Conservation (phyloP, 2,797 vertebrate genomes). For the Acanthis flammea region DNA sequence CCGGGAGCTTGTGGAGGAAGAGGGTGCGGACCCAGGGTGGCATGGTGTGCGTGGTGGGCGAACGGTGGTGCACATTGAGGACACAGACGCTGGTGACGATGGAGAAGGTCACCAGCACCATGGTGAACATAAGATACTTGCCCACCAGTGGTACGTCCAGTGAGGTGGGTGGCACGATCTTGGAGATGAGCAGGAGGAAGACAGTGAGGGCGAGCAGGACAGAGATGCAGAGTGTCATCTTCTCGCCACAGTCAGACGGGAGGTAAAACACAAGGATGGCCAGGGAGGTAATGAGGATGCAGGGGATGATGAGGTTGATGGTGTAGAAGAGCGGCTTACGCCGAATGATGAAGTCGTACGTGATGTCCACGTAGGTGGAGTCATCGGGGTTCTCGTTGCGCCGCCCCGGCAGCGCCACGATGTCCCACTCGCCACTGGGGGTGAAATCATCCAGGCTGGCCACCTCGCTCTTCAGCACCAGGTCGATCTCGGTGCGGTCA, state of each 20-base stretch:
- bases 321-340: slow-evolving; percentile 97
- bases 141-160: slow-evolving; percentile 94
- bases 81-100: slow-evolving; percentile 96
- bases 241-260: slow-evolving; percentile 93
- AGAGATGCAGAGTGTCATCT: slow-evolving; percentile 96
- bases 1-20: slow-evolving; percentile 90
- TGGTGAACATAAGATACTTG: slow-evolving; percentile 98
- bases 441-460: slow-evolving; percentile 98
- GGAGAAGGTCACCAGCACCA: slow-evolving; percentile 97
- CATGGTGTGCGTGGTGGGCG: slow-evolving; percentile 96
- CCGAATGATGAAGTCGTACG: slow-evolving; percentile 95
- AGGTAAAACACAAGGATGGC: slow-evolving; percentile 96
- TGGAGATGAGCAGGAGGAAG: slow-evolving; percentile 94
- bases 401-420: slow-evolving; percentile 91
- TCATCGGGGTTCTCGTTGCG: slow-evolving; percentile 92
- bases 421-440: slow-evolving; percentile 97
- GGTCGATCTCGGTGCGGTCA: slow-evolving; percentile 92
- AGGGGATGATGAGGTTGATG: slow-evolving; percentile 97
- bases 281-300: slow-evolving; percentile 92
- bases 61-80: slow-evolving; percentile 94
- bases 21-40: slow-evolving; percentile 92
- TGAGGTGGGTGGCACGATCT: slow-evolving; percentile 94
- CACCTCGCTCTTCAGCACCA: slow-evolving; percentile 91
- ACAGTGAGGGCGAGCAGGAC: slow-evolving; percentile 94
- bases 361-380: slow-evolving; percentile 95